Conservation (phyloP, 1,140 invertebrate species). For the Drosophila miranda region DNA sequence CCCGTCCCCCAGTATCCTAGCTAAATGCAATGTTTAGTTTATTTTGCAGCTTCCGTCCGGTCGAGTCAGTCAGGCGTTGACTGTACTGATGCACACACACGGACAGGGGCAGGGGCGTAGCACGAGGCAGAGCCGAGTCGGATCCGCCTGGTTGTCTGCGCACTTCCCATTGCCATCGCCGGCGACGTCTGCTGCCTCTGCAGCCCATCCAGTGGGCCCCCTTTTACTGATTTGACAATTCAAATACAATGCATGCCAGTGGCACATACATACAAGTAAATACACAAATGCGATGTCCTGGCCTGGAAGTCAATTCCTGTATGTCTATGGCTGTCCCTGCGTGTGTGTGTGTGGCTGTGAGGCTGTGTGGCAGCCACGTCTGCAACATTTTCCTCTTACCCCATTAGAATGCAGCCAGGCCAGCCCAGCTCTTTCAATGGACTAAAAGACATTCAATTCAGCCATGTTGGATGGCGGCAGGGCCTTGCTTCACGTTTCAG, state of each 20-base stretch:
- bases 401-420: conserved; percentile 30
- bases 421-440: conserved; percentile 24
- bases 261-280: conserved; percentile 43
- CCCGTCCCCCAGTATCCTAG: not conserved
- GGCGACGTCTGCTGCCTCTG: conserved; percentile 19
- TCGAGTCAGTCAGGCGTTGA: conserved; percentile 72
- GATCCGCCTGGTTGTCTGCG: conserved; percentile 64
- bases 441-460: conserved; percentile 45
- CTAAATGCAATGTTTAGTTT: conserved; percentile 75
- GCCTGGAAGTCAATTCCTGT: conserved; percentile 21
- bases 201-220: not conserved
- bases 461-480: conserved; percentile 6
- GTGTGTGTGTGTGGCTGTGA: not conserved
- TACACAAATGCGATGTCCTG: conserved; percentile 23
- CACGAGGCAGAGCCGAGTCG: conserved; percentile 3
- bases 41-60: conserved; percentile 76
- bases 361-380: conserved; percentile 30
- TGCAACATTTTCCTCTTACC: conserved; percentile 29
- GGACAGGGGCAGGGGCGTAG: too few relatives aligned
- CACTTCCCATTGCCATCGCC: conserved; percentile 63
- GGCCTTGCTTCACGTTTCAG: conserved; percentile 43
- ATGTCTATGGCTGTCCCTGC: not conserved
- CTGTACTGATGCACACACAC: conserved; percentile 39
- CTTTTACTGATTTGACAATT: conserved; percentile 72
- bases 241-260: conserved; percentile 49